Conservation (phyloP, 2,797 vertebrate species). For the Channallabes apus region DNA sequence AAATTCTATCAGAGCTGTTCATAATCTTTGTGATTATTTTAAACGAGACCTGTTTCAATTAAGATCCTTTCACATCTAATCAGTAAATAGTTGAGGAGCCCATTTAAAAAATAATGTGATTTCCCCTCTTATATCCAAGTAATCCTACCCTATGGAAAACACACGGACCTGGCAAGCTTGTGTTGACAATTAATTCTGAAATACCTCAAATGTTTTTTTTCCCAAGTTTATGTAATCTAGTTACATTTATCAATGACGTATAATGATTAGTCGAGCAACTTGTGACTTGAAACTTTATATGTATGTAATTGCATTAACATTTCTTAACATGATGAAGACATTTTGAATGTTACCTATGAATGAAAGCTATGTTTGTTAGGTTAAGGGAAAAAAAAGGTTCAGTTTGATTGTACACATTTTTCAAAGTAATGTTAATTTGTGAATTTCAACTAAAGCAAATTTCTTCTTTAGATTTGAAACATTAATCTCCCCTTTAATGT, state of each 20-base stretch:
- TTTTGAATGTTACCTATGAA: background rate
- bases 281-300: slow-evolving; percentile 3
- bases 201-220: slow-evolving; percentile 76
- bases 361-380: background rate
- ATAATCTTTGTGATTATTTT: background rate
- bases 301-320: background rate
- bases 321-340: background rate
- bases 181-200: slow-evolving; percentile 99
- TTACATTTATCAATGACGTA: slow-evolving; percentile 79
- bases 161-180: slow-evolving; percentile 80
- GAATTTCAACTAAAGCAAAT: background rate
- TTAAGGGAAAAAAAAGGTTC: background rate
- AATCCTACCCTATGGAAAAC: slow-evolving; percentile 72
- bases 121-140: slow-evolving; percentile 30
- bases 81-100: background rate
- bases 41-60: background rate
- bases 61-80: background rate
- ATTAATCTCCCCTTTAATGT: background rate
- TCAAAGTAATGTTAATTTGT: background rate
- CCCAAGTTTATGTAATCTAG: background rate
- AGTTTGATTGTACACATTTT: background rate
- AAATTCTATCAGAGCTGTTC: background rate
- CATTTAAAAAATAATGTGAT: background rate
- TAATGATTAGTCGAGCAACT: slow-evolving; percentile 73
- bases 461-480: background rate